These are phyloP conservation scores for Ispidina picta DNA, from an alignment of 2,797 vertebrate genomes.

Conservation along the genomic window DNA sequence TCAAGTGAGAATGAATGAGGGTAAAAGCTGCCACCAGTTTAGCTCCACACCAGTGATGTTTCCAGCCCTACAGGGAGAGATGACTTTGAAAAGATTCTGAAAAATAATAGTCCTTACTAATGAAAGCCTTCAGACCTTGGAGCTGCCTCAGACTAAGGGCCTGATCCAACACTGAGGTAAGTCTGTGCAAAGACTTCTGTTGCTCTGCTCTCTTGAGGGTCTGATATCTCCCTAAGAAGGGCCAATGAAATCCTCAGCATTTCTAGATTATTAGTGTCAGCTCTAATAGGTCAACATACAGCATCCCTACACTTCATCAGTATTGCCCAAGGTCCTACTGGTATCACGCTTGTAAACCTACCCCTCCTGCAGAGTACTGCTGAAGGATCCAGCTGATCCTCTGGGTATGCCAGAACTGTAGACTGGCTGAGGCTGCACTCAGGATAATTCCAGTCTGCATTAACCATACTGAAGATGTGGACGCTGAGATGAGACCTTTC, in stretches of 20 bases:
- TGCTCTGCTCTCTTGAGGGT: background rate
- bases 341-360: background rate
- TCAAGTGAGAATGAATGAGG: slow-evolving; percentile 12
- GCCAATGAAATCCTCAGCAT: background rate
- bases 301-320: background rate
- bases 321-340: background rate
- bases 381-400: background rate
- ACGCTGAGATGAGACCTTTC: background rate
- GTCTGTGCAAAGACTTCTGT: background rate
- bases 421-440: background rate
- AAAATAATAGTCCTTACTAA: slow-evolving; percentile 35
- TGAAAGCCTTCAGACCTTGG: slow-evolving; percentile 29
- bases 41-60: background rate
- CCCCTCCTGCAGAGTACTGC: background rate
- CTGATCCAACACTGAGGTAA: background rate
- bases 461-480: background rate
- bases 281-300: background rate
- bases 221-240: background rate
- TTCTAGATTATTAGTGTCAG: slow-evolving; percentile 18
- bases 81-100: slow-evolving; percentile 7
- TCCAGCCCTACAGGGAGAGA: background rate
- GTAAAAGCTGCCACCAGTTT: slow-evolving; percentile 22
- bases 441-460: background rate
- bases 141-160: background rate
- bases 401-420: background rate